Evolutionary conservation across 2,888 invertebrate species (phyloP).

Genomic region (Nephrotoma guestfalica): DNA sequence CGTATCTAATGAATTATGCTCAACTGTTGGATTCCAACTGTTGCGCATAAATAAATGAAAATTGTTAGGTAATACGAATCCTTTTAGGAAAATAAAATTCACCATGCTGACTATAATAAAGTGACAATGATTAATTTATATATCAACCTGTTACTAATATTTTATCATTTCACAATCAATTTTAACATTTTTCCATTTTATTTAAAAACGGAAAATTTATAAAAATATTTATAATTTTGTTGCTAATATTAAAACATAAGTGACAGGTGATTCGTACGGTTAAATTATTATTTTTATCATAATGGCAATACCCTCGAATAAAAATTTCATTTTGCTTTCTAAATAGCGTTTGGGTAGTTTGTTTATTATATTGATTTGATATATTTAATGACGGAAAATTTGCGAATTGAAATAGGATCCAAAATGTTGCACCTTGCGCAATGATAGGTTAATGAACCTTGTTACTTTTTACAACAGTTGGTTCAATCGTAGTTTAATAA

Average conservation of each 20-base stretch:
- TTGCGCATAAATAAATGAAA: background rate
- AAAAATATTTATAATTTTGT: background rate
- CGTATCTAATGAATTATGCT: background rate
- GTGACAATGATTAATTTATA: background rate
- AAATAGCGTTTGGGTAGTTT: background rate
- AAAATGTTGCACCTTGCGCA: background rate
- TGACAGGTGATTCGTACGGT: background rate
- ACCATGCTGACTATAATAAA: background rate
- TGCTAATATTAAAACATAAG: background rate
- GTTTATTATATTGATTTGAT: background rate
- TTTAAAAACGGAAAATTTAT: background rate
- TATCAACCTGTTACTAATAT: background rate
- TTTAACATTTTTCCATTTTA: background rate
- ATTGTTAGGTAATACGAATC: background rate
- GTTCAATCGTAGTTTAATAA: background rate
- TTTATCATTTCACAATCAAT: background rate
- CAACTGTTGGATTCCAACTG: background rate
- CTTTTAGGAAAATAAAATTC: background rate
- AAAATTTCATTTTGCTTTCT: background rate
- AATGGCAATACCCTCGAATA: background rate
- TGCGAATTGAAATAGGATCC: background rate
- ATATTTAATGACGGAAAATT: background rate
- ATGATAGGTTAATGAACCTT: background rate
- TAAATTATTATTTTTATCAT: background rate
- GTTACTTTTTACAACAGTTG: background rate